Percentiles rank a stretch among this genome's conserved stretches.
Conservation (phyloP, 1,140 invertebrate genomes). For the Drosophila mayri region DNA sequence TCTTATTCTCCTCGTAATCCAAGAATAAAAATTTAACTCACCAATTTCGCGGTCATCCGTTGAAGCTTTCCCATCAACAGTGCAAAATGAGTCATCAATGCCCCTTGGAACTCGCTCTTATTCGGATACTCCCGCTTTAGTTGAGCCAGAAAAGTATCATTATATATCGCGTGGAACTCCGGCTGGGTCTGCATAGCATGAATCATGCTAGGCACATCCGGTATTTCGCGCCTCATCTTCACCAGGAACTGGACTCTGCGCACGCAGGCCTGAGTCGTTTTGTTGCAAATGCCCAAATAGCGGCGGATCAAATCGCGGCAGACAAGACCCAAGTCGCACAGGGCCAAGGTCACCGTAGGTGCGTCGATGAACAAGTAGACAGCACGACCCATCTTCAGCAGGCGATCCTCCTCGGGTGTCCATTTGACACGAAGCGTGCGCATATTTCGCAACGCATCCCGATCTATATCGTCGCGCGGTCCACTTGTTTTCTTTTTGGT, state of each 20-base stretch:
- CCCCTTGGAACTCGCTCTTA: conserved; percentile 53
- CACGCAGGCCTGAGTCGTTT: conserved; percentile 90
- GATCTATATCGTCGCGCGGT: conserved; percentile 89
- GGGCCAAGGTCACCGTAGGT: conserved; percentile 85
- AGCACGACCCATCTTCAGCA: conserved; percentile 89
- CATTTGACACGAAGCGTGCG: conserved; percentile 88
- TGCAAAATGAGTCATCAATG: conserved; percentile 67
- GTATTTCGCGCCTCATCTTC: conserved; percentile 62
- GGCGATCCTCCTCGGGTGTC: conserved; percentile 88
- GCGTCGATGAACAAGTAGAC: conserved; percentile 88
- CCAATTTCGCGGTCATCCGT: conserved; percentile 50
- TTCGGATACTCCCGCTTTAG: conserved; percentile 63
- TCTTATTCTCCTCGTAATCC: background rate
- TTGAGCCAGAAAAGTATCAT: conserved; percentile 62
- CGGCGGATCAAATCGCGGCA: conserved; percentile 88
- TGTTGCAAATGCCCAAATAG: conserved; percentile 87
- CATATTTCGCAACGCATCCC: conserved; percentile 88
- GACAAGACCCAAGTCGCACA: conserved; percentile 62
- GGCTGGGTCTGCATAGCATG: conserved; percentile 72
- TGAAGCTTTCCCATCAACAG: conserved; percentile 61
- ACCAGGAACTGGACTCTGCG: conserved; percentile 86
- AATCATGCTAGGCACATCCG: conserved; percentile 74
- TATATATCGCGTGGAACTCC: conserved; percentile 56
- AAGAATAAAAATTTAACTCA: conserved; percentile 32
- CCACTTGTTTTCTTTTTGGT: conserved; percentile 35